Evolutionary conservation across 2,113 vertebrate genomes (phyloP).

Genomic region (Chloebia gouldiae): DNA sequence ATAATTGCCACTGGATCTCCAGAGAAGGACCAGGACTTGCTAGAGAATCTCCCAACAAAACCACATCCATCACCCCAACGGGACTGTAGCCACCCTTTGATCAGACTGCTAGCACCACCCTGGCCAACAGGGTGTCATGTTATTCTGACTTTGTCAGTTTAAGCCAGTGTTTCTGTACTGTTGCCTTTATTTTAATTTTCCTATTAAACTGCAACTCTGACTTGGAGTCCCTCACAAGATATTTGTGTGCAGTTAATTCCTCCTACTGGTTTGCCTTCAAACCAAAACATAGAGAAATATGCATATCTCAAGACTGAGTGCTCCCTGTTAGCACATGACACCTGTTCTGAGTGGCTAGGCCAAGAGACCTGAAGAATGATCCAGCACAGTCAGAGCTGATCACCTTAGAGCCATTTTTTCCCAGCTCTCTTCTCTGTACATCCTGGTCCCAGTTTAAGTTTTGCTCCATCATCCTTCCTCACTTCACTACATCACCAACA

Average conservation of each 20-base stretch:
- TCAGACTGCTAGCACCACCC: not conserved
- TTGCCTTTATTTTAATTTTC: not conserved
- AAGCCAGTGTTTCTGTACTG: not conserved
- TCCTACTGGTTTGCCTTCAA: not conserved
- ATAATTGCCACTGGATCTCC: not conserved
- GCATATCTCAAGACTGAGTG: not conserved
- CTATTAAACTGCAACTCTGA: not conserved
- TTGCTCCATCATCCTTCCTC: not conserved
- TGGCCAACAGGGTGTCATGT: not conserved
- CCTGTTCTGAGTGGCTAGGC: not conserved
- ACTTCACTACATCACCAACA: not conserved
- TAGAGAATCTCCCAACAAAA: not conserved
- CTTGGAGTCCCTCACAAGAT: not conserved
- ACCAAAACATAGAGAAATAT: not conserved
- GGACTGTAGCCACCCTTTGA: not conserved
- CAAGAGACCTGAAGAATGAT: not conserved
- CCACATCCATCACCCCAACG: rapidly evolving
- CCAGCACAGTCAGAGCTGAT: not conserved
- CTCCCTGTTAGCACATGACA: not conserved
- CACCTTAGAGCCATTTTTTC: not conserved
- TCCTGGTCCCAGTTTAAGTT: not conserved
- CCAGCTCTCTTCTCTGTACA: not conserved
- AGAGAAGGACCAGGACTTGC: not conserved
- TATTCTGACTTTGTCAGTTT: not conserved
- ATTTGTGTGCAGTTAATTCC: not conserved